Base-by-base conservation (phyloP, 2,797 vertebrate genomes). In the Distichodus sexfasciatus region DNA sequence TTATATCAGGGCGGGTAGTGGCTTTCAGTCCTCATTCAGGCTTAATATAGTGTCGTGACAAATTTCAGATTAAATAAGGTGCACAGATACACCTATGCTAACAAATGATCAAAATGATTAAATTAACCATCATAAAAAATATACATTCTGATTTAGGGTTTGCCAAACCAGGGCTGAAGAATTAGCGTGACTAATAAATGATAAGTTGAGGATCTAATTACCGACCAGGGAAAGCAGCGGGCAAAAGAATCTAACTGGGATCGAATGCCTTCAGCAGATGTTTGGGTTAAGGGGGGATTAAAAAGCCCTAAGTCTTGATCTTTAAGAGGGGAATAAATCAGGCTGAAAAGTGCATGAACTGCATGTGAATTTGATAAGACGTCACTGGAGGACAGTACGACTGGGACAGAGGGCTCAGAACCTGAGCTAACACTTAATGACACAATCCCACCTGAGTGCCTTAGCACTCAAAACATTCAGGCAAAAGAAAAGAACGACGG, bases 271-370 rank as follows among this genome's bases (percentile, higher is more conserved):
- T 55, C 69, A 54, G 62, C 78, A 75, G 72, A 75, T 69, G 61
- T 58, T 63, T n/a, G n/a, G 40, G 63, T 38, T 60, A 11, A 36
- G 41, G 35, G 29, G 35, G 66, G 66, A 79, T 71, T 71, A 69
- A 74, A 40, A 71, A 43, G 26, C 58, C 51, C 50, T 63, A 61
- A 66, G 50, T 55, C 47, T 55, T 59, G 41, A 70, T 78, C 24
- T 72, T 53, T 72, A 76, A 65, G 58, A 61, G 66, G 15, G 17
- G 17, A 54, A 72, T 76, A 78, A 72, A 78, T 75, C 76, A 59
- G 47, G 29, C 57, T 26, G 57, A 59, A 59, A 36, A 67, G 48
- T 64, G 48, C 43, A 68, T 64, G 66, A 72, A 68, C 66, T 36
- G 29, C 24, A 69, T 38, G 31, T 50, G 31, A 67, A 76, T 71